These are phyloP conservation scores for Cranoglanis bouderius DNA, from an alignment of 2,113 vertebrate species.

Conservation along the genomic window DNA sequence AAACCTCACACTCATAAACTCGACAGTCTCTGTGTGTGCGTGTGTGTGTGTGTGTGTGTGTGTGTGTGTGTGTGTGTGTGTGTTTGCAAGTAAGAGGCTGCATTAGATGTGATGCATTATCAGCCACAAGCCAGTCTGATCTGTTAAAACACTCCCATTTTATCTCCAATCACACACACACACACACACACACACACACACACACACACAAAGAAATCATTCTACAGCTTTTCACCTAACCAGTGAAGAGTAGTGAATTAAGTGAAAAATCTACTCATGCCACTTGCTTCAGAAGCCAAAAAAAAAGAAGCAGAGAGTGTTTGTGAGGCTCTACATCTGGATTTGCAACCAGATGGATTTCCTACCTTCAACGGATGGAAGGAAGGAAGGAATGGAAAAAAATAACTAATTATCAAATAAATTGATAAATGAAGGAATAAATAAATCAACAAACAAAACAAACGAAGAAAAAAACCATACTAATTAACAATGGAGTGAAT, in stretches of 20 bases:
- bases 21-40: neutral
- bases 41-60: neutral
- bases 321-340: neutral
- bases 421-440: neutral
- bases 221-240: neutral
- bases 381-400: neutral
- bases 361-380: neutral
- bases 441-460: neutral
- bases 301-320: neutral
- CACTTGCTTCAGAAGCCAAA: neutral
- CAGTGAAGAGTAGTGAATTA: neutral
- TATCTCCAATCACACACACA: neutral
- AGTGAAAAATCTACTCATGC: neutral
- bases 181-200: neutral
- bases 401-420: neutral
- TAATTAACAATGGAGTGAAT: neutral
- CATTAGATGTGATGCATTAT: neutral
- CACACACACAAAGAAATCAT: neutral
- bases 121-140: neutral
- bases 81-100: neutral
- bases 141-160: conserved; percentile 6
- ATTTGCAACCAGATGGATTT: neutral
- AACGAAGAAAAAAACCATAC: neutral
- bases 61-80: neutral
- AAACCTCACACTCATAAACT: neutral